phyloP scores from a whole-genome alignment of 2,113 vertebrate species.

The Rattus rattus region DNA sequence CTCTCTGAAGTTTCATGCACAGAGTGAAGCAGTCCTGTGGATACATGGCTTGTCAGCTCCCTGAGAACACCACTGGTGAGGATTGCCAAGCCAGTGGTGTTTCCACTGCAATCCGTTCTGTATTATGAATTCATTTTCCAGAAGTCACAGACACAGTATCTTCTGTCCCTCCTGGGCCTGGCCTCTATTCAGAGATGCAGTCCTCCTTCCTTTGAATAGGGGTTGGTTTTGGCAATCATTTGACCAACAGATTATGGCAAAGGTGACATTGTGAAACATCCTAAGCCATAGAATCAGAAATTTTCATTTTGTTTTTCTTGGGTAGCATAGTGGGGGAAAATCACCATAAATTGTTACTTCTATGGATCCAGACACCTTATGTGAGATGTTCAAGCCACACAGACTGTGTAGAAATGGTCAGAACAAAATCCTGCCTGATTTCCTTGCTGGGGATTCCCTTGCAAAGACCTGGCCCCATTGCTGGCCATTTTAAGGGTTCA shows the following conservation, averaged over 20 bases:
- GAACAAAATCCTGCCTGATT: neutral
- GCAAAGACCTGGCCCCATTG: neutral
- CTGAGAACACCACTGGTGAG: neutral
- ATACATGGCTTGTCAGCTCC: neutral
- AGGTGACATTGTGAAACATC: neutral
- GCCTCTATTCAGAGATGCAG: neutral
- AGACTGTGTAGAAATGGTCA: neutral
- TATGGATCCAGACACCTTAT: neutral
- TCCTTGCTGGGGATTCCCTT: neutral
- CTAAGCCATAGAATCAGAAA: neutral
- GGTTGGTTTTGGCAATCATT: neutral
- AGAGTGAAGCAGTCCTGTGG: neutral
- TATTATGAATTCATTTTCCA: neutral
- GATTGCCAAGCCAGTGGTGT: neutral
- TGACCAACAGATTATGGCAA: neutral
- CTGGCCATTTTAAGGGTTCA: too few species aligned
- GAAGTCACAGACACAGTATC: too few species aligned
- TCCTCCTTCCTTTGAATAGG: neutral
- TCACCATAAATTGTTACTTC: neutral
- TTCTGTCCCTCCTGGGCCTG: neutral
- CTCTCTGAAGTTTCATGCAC: neutral
- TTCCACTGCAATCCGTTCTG: neutral
- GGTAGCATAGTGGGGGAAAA: neutral
- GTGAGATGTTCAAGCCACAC: neutral
- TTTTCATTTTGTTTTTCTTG: neutral